A percentile compares a stretch with the other conserved stretches of the same genome.
These are phyloP conservation scores for Branchellion lobata DNA, from an alignment of 2,888 invertebrate genomes.

Conservation along the genomic window DNA sequence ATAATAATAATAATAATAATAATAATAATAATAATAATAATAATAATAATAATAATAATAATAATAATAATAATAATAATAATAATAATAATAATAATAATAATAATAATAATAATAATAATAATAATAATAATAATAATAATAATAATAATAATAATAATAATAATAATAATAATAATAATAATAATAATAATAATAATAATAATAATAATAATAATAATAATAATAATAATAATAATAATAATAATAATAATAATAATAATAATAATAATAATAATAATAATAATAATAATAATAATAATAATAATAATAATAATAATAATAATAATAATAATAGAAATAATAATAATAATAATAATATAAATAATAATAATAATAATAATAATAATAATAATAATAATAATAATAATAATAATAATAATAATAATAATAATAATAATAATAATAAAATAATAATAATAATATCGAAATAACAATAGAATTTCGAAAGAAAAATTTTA, in stretches of 20 bases:
- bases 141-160: neutral
- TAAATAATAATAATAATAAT: neutral
- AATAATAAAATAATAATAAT: too few relatives aligned
- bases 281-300: neutral
- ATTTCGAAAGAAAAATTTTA: too few relatives aligned
- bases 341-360: slow-evolving; percentile 8
- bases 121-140: slow-evolving; percentile 4
- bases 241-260: neutral
- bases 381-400: neutral
- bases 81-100: neutral
- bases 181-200: neutral
- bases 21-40: slow-evolving; percentile 5
- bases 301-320: neutral
- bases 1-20: slow-evolving; percentile 10
- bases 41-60: neutral
- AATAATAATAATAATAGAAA: neutral
- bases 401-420: neutral
- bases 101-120: slow-evolving; percentile 10
- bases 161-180: neutral
- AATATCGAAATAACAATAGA: too few relatives aligned
- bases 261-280: neutral
- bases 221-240: neutral
- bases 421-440: too few relatives aligned
- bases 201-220: neutral
- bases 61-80: neutral